A percentile compares a stretch with the other conserved stretches of the same genome.
These are phyloP conservation scores for Pectinophora gossypiella DNA, from an alignment of 1,140 invertebrate genomes.

Conservation along the genomic window DNA sequence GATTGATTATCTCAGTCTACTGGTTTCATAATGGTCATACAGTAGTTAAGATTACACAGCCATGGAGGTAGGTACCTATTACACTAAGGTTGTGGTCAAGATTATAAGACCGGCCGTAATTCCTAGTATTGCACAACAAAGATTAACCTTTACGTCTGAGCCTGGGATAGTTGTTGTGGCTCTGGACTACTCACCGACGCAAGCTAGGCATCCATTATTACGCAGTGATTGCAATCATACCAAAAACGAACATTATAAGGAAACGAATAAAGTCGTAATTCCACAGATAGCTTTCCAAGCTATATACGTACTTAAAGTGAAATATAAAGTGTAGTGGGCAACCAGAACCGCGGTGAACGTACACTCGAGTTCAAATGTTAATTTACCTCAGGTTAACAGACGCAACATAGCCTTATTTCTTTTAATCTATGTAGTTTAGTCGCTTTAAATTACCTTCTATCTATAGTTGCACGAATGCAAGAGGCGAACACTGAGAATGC, in stretches of 20 bases:
- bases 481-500: background rate
- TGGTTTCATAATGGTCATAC: too few species aligned
- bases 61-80: too few species aligned
- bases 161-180: background rate
- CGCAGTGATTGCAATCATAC: too few species aligned
- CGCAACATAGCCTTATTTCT: constrained; percentile 1
- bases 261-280: background rate
- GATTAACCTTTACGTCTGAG: background rate
- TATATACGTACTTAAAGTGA: background rate
- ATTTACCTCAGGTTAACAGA: constrained; percentile 2
- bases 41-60: too few species aligned
- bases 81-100: too few species aligned
- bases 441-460: background rate
- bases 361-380: constrained; percentile 4
- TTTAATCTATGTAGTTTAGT: background rate
- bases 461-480: background rate
- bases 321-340: background rate
- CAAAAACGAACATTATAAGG: background rate
- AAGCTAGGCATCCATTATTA: background rate
- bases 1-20: too few species aligned
- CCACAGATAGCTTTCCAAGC: background rate
- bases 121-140: background rate
- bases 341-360: background rate
- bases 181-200: background rate
- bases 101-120: too few species aligned